Base-by-base conservation (phyloP, 2,888 invertebrate species). In the Sycophila texana region DNA sequence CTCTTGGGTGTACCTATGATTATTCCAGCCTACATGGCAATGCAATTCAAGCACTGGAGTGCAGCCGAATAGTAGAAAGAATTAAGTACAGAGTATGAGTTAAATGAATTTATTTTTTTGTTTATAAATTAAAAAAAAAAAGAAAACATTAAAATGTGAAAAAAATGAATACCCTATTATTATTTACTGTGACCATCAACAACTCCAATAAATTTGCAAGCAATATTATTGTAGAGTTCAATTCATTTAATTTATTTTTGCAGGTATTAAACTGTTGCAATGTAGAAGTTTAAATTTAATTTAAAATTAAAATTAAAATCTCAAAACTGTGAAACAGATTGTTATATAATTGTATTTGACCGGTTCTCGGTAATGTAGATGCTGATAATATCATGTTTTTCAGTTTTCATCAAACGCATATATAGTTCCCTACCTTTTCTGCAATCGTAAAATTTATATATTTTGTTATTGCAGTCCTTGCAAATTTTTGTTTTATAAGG, bases 101-200 rank as follows among this genome's bases (percentile, higher is more conserved):
- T 26, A 55, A 63, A 18, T 66, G 18, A 26, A 58, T 57, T 13
- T 61, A 60, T 26, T 60, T 13, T 58, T 55, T 22, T 74, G 55
- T 57, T 74, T 39, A 68, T 75, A 60, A 20, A 74, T 20, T 39
- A 12, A 58, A 14, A 61, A 22, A 16, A 72, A 55, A 14, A 61
- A 22, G 10, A 72, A 55, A 47, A 68, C 16, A 75, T 75, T 75
- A 75, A 75, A 75, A 53, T 68, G 61, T 75, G 5, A 39, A 39
- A 39, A 39, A 39, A 39, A 39, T 10, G 1, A 39, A 39, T 39
- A 1, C 10, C 5, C 10, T 39, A 39, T 1, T 39, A 10, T 39
- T 39, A 39, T 39, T 39, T 39, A 39, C 39, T 39, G 10, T 39
- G 39, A 39, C 39, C 39, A 39, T 39, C 39, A 10, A 39, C 1